Evolutionary conservation across 2,888 invertebrate species (phyloP).

Genomic region (Acanthosepion pharaonis): DNA sequence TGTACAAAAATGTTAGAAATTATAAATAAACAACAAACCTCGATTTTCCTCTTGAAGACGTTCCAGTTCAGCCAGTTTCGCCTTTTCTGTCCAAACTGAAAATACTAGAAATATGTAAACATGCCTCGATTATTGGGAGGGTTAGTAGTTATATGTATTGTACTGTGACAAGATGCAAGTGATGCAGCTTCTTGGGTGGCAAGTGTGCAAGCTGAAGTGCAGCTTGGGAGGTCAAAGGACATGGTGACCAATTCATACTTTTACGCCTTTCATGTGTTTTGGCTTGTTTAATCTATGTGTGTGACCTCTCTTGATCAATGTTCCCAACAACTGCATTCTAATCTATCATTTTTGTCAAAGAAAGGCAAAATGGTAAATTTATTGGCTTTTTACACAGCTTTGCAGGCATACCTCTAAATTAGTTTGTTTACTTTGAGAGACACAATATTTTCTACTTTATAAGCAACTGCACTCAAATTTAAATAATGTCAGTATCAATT

Average conservation of each 20-base stretch:
- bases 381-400: too few species aligned
- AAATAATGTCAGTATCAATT: too few species aligned
- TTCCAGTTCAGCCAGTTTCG: constrained; percentile 60
- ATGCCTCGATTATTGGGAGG: not conserved
- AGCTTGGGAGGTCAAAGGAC: not conserved
- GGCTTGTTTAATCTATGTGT: too few species aligned
- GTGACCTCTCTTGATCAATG: too few species aligned
- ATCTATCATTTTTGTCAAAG: too few species aligned
- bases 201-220: too few species aligned
- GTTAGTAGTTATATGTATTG: constrained; percentile 12
- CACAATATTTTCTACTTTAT: too few species aligned
- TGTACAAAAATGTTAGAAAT: not conserved
- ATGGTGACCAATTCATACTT: not conserved
- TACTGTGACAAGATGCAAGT: not conserved
- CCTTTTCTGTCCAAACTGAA: constrained; percentile 61
- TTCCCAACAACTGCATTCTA: too few species aligned
- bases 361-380: too few species aligned
- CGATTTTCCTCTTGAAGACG: constrained; percentile 62
- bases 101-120: constrained; percentile 37
- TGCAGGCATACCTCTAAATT: too few species aligned
- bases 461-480: too few species aligned
- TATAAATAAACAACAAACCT: constrained; percentile 54
- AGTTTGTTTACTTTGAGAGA: too few species aligned
- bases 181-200: not conserved
- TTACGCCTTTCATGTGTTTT: not conserved